A percentile compares a stretch with the other conserved stretches of the same genome.
Conservation (phyloP, 2,797 vertebrate genomes). For the Fratercula arctica region DNA sequence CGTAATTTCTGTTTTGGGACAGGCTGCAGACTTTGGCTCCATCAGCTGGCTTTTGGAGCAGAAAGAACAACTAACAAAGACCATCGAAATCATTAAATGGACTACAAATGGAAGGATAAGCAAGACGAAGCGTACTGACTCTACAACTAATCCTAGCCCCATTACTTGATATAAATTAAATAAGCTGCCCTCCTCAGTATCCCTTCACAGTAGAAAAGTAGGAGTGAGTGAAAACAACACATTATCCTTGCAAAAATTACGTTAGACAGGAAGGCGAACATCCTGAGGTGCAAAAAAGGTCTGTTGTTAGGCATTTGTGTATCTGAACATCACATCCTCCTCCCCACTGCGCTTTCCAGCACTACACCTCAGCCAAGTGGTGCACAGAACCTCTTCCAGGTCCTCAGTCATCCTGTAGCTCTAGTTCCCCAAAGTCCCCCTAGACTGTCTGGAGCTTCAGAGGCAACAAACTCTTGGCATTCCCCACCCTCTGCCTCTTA, state of each 20-base stretch:
- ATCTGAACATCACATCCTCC: background rate
- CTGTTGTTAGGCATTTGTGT: background rate
- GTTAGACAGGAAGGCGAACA: background rate
- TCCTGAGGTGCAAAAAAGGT: background rate
- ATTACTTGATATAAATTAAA: background rate
- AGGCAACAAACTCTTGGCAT: background rate
- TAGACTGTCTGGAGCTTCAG: background rate
- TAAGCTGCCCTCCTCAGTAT: background rate
- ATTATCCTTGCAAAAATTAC: background rate
- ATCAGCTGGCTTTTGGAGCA: background rate
- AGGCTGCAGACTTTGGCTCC: background rate
- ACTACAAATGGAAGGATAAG: background rate
- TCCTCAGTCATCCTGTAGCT: background rate
- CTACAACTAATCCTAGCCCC: background rate
- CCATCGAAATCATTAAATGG: background rate
- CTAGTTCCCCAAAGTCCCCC: background rate
- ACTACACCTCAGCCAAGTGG: rapidly evolving
- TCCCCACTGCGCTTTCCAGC: background rate
- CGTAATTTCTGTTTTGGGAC: background rate
- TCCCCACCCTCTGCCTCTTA: background rate
- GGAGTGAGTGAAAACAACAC: background rate
- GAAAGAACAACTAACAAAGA: background rate
- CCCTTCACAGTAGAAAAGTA: background rate
- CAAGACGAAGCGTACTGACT: background rate
- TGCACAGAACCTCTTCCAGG: background rate